Conservation (phyloP, 2,888 invertebrate genomes). For the Anarsia innoxiella region DNA sequence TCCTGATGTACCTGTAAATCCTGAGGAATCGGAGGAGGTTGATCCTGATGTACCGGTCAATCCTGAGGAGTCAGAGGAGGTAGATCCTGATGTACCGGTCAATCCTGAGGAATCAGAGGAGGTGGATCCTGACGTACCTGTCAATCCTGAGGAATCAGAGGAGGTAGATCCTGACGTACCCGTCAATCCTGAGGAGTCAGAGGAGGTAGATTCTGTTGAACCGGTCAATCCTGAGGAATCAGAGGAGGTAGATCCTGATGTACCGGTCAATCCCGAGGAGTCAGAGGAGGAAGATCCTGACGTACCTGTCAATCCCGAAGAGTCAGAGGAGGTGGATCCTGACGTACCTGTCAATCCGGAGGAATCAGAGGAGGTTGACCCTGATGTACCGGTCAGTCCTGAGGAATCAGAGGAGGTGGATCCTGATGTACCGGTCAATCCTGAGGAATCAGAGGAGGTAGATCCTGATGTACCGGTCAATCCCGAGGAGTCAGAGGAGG, state of each 20-base stretch:
- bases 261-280: conserved; percentile 3
- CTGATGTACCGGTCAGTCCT: conserved; percentile 21
- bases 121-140: background rate
- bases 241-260: background rate
- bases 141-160: conserved; percentile 2
- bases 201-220: background rate
- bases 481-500: background rate
- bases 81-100: background rate
- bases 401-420: conserved; percentile 27
- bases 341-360: conserved; percentile 3
- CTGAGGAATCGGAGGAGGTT: background rate
- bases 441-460: background rate
- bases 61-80: background rate
- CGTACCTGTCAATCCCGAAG: background rate
- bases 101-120: background rate
- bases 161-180: background rate
- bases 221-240: background rate
- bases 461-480: too few relatives aligned
- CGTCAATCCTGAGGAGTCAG: background rate
- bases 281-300: background rate
- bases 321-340: background rate
- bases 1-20: background rate
- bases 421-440: background rate
- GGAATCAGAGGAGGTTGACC: background rate
- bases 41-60: background rate